Percentiles rank a stretch among this genome's conserved stretches.
These are phyloP conservation scores for Thymelicus acteon DNA, from an alignment of 2,888 invertebrate species.

Conservation along the genomic window DNA sequence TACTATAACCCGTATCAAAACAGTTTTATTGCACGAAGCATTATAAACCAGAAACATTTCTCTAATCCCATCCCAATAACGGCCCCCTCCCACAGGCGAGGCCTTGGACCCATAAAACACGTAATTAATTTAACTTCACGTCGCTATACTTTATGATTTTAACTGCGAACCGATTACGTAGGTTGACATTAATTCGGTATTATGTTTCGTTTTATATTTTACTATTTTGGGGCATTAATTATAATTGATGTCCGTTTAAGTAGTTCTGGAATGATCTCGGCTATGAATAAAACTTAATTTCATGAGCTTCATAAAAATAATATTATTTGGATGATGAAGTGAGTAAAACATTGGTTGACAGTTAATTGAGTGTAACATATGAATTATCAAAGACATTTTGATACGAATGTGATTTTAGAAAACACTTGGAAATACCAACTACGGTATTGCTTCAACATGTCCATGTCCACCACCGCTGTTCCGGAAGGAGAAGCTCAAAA, in stretches of 20 bases:
- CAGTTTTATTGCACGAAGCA: slow-evolving; percentile 22
- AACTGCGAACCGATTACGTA: slow-evolving; percentile 30
- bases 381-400: too few relatives aligned
- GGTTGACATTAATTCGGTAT: slow-evolving; percentile 11
- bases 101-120: slow-evolving; percentile 30
- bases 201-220: slow-evolving; percentile 9
- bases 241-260: slow-evolving; percentile 5
- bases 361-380: too few relatives aligned
- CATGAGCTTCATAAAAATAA: not conserved
- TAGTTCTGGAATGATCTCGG: not conserved
- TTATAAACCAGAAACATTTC: slow-evolving; percentile 30
- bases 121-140: slow-evolving; percentile 32
- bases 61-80: slow-evolving; percentile 15
- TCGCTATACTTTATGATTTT: slow-evolving; percentile 28
- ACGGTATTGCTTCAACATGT: too few relatives aligned
- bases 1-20: slow-evolving; percentile 28
- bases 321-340: not conserved
- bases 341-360: too few relatives aligned
- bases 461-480: too few relatives aligned
- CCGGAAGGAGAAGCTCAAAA: too few relatives aligned
- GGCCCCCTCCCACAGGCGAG: slow-evolving; percentile 24
- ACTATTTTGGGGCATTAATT: slow-evolving; percentile 6
- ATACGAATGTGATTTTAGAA: too few relatives aligned
- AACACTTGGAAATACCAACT: too few relatives aligned
- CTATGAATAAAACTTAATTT: not conserved